A percentile compares a stretch with the other conserved stretches of the same genome.
phyloP scores from a whole-genome alignment of 2,797 vertebrate species.

The Muraenolepis orangiensis region DNA sequence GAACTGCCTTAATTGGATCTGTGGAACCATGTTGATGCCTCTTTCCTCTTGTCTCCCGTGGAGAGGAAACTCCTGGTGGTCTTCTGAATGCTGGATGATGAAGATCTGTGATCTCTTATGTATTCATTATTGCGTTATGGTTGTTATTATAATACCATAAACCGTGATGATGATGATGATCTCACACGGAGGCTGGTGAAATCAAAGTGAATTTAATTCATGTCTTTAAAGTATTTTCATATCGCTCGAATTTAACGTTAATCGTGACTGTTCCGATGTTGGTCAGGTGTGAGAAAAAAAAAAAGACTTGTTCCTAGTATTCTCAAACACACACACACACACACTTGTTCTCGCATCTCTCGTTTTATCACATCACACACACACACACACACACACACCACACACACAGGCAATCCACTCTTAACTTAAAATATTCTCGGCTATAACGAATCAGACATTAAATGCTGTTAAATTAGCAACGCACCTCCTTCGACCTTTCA shows the following conservation, averaged over 20 bases:
- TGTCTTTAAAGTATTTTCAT: constrained; percentile 58
- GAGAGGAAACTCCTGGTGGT: background rate
- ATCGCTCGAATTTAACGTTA: constrained; percentile 68
- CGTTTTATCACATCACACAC: constrained; percentile 9
- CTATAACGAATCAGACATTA: background rate
- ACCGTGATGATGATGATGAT: background rate
- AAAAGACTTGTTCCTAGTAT: constrained; percentile 5
- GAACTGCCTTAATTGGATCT: background rate
- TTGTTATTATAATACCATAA: constrained; percentile 2
- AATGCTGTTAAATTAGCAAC: constrained; percentile 37
- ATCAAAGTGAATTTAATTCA: constrained; percentile 33
- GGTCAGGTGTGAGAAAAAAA: constrained; percentile 58
- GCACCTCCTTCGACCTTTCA: constrained; percentile 42
- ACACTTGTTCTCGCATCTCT: constrained; percentile 25
- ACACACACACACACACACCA: constrained; percentile 42
- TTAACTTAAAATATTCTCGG: constrained; percentile 47
- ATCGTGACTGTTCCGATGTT: constrained; percentile 66
- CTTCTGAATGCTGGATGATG: background rate
- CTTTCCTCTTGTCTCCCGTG: background rate
- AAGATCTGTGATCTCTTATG: background rate
- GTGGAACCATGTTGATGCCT: background rate
- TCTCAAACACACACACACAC: constrained; percentile 35
- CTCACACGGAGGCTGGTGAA: constrained; percentile 11
- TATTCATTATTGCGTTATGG: background rate
- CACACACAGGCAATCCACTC: constrained; percentile 51